Percentiles rank a stretch among this genome's conserved stretches.
Evolutionary conservation across 2,797 vertebrate genomes (phyloP).

Genomic region (Falco concolor): DNA sequence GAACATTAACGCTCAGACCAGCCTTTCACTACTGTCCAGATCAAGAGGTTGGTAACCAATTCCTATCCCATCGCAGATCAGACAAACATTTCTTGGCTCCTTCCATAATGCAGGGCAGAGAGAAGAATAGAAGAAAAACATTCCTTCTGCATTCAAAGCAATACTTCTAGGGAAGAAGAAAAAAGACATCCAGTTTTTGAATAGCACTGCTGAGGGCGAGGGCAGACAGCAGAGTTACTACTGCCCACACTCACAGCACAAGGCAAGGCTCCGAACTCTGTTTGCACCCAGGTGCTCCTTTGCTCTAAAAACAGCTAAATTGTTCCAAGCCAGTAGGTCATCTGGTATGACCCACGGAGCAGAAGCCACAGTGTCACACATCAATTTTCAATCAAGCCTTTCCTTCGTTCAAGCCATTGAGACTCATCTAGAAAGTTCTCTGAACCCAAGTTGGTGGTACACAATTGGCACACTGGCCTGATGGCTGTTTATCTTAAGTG

Average conservation of each 20-base stretch:
- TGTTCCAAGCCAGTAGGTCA: neutral
- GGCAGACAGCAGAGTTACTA: neutral
- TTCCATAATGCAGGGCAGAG: neutral
- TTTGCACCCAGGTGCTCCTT: neutral
- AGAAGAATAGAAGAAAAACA: neutral
- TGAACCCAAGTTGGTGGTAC: neutral
- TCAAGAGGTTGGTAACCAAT: neutral
- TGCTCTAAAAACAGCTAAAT: neutral
- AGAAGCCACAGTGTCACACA: neutral
- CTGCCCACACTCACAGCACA: neutral
- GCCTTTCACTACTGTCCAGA: neutral
- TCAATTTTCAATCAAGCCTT: neutral
- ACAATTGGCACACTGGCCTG: neutral
- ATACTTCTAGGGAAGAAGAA: neutral
- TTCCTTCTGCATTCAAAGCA: neutral
- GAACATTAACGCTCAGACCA: neutral
- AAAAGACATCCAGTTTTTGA: neutral
- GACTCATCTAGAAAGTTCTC: neutral
- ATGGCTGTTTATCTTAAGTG: neutral
- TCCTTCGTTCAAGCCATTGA: neutral
- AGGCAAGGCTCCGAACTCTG: neutral
- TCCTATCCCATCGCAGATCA: neutral
- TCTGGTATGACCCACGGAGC: neutral
- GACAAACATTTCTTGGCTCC: neutral
- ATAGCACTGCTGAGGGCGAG: neutral